Evolutionary conservation across 1,140 invertebrate species (phyloP), one percentile per base, ranked within the genome.

Genomic region (Diplogasteroides magnus): DNA sequence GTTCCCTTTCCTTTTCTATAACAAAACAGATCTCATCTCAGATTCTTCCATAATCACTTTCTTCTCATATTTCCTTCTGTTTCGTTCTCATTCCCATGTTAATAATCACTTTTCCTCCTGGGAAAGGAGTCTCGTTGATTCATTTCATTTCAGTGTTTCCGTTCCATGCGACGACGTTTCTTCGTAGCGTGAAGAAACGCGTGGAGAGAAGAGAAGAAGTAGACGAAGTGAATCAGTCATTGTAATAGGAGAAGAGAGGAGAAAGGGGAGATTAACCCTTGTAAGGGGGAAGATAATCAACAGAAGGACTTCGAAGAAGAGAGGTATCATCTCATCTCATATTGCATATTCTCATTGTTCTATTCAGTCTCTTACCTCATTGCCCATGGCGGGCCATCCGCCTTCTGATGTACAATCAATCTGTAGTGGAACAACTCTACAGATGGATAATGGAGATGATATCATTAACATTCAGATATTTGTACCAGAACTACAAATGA

Each of bases 401-500:
- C 61, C 64, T 70, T 62, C 64, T 63, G 37, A 60, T 61, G 64
- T 61, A 58, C 62, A 64, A 61, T 62, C 61, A 69, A 71, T 64
- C 71, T 76, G 58, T 67, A 15, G 19, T 27, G 75, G 65, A 48
- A 75, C 74, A 55, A 64, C 62, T 31, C 69, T 74, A 64, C 76
- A 77, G 25, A 75, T 77, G n/a, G 67, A 72, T 26, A 27, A 63
- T 37, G n/a, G n/a, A n/a, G n/a, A n/a, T n/a, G n/a, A n/a, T n/a
- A n/a, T n/a, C n/a, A 81, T 85, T 13, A 84, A 83, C 67, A 83
- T 85, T 23, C 76, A 84, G 27, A 83, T 85, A 29, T 83, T 83
- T 25, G 79, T 85, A 3, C 84, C 84, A 57, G 84, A 85, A 61
- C 76, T 84, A 1, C 83, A 84, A 68, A 76, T 85, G 19, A 84